Base-by-base conservation (phyloP, 2,888 invertebrate genomes). In the Agrochola macilenta region DNA sequence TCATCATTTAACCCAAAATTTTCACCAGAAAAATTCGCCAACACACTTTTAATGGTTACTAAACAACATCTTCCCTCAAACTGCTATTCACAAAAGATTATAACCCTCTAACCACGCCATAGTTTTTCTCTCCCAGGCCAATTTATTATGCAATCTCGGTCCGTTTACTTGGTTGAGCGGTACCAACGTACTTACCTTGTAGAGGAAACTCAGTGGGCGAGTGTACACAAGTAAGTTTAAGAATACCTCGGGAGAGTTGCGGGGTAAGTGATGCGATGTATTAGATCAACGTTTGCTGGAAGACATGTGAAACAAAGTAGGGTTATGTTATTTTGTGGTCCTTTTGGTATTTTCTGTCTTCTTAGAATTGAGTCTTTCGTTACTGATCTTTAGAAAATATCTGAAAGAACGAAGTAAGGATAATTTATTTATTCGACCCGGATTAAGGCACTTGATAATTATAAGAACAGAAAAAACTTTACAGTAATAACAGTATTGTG, bases 141-240 rank as follows among this genome's bases (percentile, higher is more conserved):
- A 81, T 84, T 84, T 84, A 84, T 76, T 81, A 84, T 84, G 81
- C 83, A 84, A 84, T 84, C 72, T 84, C 49, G 43, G 78, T 81
- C 75, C 72, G 70, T 84, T 84, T 75, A 78, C 81, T 79, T 68
- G 69, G 78, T 52, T 75, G 46, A 81, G 77, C 68, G 68, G 79
- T 69, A 83, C 65, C 69, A 43, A 58, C 61, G 52, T 60, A 80
- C 79, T 83, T 77, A 73, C 81, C 72, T 70, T 73, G 77, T 84
- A 71, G 63, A 83, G 76, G 61, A 43, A 81, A 71, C 75, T 77
- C 81, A 65, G 75, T 72, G 57, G 54, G 30, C 23, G 58, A 69
- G 52, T 60, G 71, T 74, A 84, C 66, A 73, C 72, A 84, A 68
- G 64, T 68, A 60, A 65, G 52, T 61, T 72, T 58, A 57, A 66